phyloP scores from a whole-genome alignment of 2,113 vertebrate species.

The Garra rufa region DNA sequence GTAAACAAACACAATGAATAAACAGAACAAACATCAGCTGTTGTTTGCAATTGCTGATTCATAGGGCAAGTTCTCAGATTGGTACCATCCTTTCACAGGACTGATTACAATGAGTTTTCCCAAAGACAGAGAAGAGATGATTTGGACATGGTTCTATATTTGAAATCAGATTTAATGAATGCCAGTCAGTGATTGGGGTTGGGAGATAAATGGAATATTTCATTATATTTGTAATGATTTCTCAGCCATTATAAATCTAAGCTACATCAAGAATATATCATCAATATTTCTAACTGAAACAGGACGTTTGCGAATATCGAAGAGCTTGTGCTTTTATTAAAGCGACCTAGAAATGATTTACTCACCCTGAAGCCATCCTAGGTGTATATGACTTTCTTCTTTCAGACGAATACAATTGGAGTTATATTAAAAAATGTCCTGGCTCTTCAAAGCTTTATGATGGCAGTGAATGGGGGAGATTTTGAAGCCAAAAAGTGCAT shows the following conservation, averaged over 20 bases:
- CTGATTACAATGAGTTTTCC: background rate
- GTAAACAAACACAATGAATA: background rate
- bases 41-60: background rate
- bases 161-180: background rate
- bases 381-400: too few relatives aligned
- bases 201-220: background rate
- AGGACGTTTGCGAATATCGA: background rate
- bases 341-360: too few relatives aligned
- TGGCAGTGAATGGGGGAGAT: too few relatives aligned
- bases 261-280: background rate
- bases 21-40: background rate
- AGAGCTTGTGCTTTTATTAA: background rate
- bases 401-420: too few relatives aligned
- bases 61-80: background rate
- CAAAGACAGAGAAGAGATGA: background rate
- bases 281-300: background rate
- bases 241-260: background rate
- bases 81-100: background rate
- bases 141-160: background rate
- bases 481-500: too few relatives aligned
- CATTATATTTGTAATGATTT: background rate
- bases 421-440: too few relatives aligned
- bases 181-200: background rate
- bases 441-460: too few relatives aligned
- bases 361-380: too few relatives aligned